Evolutionary conservation across 2,797 vertebrate genomes (phyloP).

Genomic region (Falco novaeseelandiae): DNA sequence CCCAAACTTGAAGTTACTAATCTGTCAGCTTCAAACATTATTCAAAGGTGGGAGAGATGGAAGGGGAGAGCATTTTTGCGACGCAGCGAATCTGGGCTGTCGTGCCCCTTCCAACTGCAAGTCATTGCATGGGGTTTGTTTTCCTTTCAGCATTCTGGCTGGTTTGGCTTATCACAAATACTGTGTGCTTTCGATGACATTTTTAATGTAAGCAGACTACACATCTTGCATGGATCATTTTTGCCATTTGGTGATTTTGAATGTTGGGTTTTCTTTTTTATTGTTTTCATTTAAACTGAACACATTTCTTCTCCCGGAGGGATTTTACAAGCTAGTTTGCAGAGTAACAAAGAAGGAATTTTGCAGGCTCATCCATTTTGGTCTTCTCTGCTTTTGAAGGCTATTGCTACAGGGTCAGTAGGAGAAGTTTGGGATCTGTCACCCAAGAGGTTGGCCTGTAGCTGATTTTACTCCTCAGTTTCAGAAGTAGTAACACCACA

Average conservation of each 20-base stretch:
- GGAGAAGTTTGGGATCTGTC: slow-evolving; percentile 5
- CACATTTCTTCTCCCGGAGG: not conserved
- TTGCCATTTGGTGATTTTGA: not conserved
- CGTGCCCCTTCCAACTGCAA: not conserved
- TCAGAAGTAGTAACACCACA: not conserved
- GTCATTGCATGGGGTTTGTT: not conserved
- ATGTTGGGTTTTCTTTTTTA: not conserved
- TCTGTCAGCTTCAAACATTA: not conserved
- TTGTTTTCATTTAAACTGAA: not conserved
- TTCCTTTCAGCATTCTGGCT: not conserved
- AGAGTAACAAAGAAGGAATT: slow-evolving; percentile 50
- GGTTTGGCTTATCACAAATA: not conserved
- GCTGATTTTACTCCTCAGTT: slow-evolving; percentile 23
- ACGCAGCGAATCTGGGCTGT: not conserved
- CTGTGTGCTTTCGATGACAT: not conserved
- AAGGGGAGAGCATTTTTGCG: not conserved
- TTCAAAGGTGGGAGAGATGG: not conserved
- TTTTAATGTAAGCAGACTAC: not conserved
- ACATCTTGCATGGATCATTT: not conserved
- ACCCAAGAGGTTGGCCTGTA: not conserved
- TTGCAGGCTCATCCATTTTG: slow-evolving; percentile 17
- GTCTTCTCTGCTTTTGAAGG: slow-evolving; percentile 36
- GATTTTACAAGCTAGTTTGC: not conserved
- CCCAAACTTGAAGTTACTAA: not conserved
- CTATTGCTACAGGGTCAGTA: slow-evolving; percentile 9